Base-by-base conservation (phyloP, 2,113 vertebrate genomes). In the Vicugna pacos region DNA sequence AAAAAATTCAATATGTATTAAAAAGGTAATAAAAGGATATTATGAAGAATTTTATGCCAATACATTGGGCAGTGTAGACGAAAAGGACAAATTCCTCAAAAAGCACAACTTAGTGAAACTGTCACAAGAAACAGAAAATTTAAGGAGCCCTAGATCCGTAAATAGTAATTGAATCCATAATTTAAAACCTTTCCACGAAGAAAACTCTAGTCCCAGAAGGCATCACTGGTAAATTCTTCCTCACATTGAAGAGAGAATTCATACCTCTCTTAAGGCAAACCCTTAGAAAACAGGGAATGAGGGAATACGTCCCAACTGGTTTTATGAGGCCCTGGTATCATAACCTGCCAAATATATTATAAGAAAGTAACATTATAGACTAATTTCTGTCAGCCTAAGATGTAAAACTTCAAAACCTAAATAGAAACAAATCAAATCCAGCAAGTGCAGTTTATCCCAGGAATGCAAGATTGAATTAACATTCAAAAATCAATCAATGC, bases 341-440 rank as follows among this genome's bases (percentile, higher is more conserved):
- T 70, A 69, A 64, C 81, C 30, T 82, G 28, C 60, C 32, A 72
- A 81, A 52, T 19, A 38, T 22, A 64, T 46, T 38, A 86, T 1
- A 72, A 76, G 83, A 94, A 70, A 93, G 70, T 56, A 86, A 89
- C 96, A 38, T 76, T 86, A 92, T 46, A 81, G 46, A 5, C 9
- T 35, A 80, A 70, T 92, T 89, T 94, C 73, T 81, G 52, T 56
- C 35, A 82, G 52, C 32, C 52, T 76, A 80, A 64, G 52, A 84
- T 54, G 32, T 28, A 94, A 81, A 91, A 91, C n/a, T 69, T 64
- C 38, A 87, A 87, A 93, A 76, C 56, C 56, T 77, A 90, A 97
- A 73, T 30, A 46, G 56, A 38, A 93, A 89, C 73, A 86, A 86
- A 46, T 77, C 17, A 69, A 50, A 80, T 35, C 38, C 35, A 84